Base-by-base conservation (phyloP, 1,140 invertebrate species). In the Condylostylus longicornis region DNA sequence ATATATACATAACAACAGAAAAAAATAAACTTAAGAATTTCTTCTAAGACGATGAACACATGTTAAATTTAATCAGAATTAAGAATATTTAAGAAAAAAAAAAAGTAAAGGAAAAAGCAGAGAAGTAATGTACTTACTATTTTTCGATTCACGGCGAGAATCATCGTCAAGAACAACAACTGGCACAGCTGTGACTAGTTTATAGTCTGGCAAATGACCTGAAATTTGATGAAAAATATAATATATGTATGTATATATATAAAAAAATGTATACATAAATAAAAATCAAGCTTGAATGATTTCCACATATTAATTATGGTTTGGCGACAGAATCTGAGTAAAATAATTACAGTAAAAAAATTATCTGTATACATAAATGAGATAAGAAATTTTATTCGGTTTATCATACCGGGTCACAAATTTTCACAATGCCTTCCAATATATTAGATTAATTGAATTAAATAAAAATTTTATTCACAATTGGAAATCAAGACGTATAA, bases 111-210 rank as follows among this genome's bases (percentile, higher is more conserved):
- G n/a, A n/a, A n/a, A n/a, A n/a, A n/a, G n/a, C n/a, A n/a, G n/a
- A n/a, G n/a, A n/a, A n/a, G n/a, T n/a, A n/a, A n/a, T n/a, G n/a
- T n/a, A n/a, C n/a, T n/a, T n/a, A n/a, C n/a, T n/a, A n/a, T n/a
- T n/a, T n/a, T n/a, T n/a, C n/a, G n/a, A n/a, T n/a, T n/a, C n/a
- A n/a, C n/a, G n/a, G n/a, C n/a, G n/a, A n/a, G n/a, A n/a, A n/a
- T 63, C 68, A 46, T 72, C 68, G 43, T 75, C 67, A 53, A 72
- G 66, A 42, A 71, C 68, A 37, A 71, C 66, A 35, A 69, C 69
- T 36, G 69, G 69, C 38, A 72, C 55, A 32, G 69, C 69, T 38
- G 69, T 72, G 39, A 72, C 69, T 41, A 71, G 50, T 33, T 65
- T 64, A 53, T 68, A 72, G 45, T 69, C 68, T 30, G 55, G 55